Conservation (phyloP, 2,113 vertebrate species). For the Anarrhichthys ocellatus region DNA sequence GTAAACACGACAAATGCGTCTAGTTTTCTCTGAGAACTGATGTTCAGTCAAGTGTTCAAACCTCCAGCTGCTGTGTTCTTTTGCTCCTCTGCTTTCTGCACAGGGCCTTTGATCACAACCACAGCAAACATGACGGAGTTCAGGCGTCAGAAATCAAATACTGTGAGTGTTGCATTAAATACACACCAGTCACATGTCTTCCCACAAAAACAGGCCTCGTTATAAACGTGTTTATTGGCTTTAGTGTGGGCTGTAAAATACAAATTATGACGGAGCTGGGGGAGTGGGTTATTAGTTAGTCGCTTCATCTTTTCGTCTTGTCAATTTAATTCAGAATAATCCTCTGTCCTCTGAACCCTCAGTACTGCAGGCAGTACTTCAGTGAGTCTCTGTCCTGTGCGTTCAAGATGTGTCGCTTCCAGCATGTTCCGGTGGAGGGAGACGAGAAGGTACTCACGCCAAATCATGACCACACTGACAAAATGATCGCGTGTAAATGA, state of each 20-base stretch:
- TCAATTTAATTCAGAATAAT: neutral
- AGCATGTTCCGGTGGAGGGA: slow-evolving; percentile 84
- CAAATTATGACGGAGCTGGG: neutral
- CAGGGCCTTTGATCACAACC: slow-evolving; percentile 41
- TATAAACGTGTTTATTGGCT: neutral
- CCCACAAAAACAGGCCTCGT: neutral
- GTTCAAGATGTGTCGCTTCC: slow-evolving; percentile 84
- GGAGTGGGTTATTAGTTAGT: neutral
- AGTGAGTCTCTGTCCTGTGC: slow-evolving; percentile 84
- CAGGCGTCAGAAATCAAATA: slow-evolving; percentile 28
- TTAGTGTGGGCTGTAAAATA: neutral
- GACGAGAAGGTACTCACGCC: slow-evolving; percentile 89
- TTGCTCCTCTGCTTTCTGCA: slow-evolving; percentile 1
- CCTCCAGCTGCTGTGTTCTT: neutral
- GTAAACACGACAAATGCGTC: neutral
- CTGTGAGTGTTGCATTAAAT: slow-evolving; percentile 46
- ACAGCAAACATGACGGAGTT: neutral
- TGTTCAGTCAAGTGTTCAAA: neutral
- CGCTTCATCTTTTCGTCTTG: neutral
- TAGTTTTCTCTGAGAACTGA: no score
- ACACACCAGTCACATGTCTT: neutral
- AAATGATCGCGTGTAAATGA: no score
- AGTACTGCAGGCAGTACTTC: slow-evolving; percentile 92
- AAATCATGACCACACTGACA: neutral
- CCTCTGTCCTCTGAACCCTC: slow-evolving; percentile 21